Percentiles rank a stretch among this genome's conserved stretches.
These are phyloP conservation scores for Hirtodrosophila confusa DNA, from an alignment of 2,888 invertebrate genomes.

Conservation along the genomic window DNA sequence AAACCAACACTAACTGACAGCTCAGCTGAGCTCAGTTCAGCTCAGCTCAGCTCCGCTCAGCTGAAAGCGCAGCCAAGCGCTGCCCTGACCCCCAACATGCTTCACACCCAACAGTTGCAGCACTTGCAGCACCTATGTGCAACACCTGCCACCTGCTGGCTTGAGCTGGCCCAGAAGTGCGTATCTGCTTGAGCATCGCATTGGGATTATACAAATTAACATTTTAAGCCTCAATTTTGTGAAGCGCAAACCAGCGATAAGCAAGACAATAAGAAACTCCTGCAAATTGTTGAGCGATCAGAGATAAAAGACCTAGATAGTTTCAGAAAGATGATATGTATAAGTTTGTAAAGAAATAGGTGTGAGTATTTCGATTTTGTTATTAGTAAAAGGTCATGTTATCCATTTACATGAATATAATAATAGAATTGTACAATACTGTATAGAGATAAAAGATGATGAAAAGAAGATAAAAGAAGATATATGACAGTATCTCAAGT, in stretches of 20 bases:
- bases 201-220: slow-evolving; percentile 29
- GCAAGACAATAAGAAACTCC: too few relatives aligned
- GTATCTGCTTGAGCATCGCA: slow-evolving; percentile 25
- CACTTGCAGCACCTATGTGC: background rate
- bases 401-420: too few relatives aligned
- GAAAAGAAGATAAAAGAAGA: too few relatives aligned
- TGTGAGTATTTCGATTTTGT: too few relatives aligned
- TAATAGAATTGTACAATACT: too few relatives aligned
- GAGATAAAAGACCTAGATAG: too few relatives aligned
- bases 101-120: background rate
- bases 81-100: slow-evolving; percentile 42
- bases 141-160: slow-evolving; percentile 32
- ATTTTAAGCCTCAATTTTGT: slow-evolving; percentile 27
- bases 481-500: too few relatives aligned
- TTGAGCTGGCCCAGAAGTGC: slow-evolving; percentile 11
- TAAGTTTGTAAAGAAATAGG: too few relatives aligned
- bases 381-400: too few relatives aligned
- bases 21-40: background rate
- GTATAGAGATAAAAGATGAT: too few relatives aligned
- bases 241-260: slow-evolving; percentile 20
- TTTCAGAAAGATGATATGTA: too few relatives aligned
- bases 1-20: slow-evolving; percentile 22
- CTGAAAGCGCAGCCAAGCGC: slow-evolving; percentile 56
- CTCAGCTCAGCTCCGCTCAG: slow-evolving; percentile 1
- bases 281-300: too few relatives aligned